Evolutionary conservation across 2,113 vertebrate genomes (phyloP).

Genomic region (Meriones unguiculatus): DNA sequence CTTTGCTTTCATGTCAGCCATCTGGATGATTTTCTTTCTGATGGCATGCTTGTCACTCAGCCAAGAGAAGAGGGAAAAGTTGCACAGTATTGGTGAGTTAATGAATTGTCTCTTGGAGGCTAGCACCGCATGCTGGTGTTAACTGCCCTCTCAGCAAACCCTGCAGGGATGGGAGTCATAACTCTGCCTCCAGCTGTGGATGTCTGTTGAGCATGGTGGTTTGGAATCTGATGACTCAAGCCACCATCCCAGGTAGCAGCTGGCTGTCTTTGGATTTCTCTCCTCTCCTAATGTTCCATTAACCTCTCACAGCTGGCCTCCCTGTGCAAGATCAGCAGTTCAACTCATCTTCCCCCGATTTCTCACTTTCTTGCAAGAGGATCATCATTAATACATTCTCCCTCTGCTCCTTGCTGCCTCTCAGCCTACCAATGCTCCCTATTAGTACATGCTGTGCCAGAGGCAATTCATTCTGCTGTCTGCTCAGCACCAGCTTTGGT

Average conservation of each 20-base stretch:
- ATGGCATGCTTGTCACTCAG: not conserved
- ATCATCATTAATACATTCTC: slow-evolving; percentile 78
- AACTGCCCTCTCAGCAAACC: slow-evolving; percentile 72
- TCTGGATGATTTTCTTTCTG: not conserved
- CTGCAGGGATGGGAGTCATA: slow-evolving; percentile 35
- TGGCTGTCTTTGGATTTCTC: slow-evolving; percentile 79
- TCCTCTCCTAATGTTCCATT: slow-evolving; percentile 83
- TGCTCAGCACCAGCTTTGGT: slow-evolving; percentile 71
- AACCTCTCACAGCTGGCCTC: slow-evolving; percentile 85
- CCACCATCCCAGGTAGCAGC: slow-evolving; percentile 78
- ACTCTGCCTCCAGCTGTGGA: slow-evolving; percentile 47
- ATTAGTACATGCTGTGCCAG: slow-evolving; percentile 58
- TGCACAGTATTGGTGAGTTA: not conserved
- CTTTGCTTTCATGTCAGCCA: not conserved
- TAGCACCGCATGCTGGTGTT: not conserved
- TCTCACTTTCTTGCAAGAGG: slow-evolving; percentile 65
- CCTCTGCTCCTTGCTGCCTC: slow-evolving; percentile 10
- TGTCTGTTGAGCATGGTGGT: slow-evolving; percentile 20
- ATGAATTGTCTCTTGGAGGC: not conserved
- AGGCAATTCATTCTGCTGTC: slow-evolving; percentile 68
- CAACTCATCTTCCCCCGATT: slow-evolving; percentile 76
- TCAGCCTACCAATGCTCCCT: slow-evolving; percentile 27
- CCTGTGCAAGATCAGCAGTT: slow-evolving; percentile 82
- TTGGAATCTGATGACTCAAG: slow-evolving; percentile 79
- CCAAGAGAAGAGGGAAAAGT: not conserved